Conservation (phyloP, 30 jellyfish, hydroid and myxozoan genomes). For the Pelagia noctiluca region DNA sequence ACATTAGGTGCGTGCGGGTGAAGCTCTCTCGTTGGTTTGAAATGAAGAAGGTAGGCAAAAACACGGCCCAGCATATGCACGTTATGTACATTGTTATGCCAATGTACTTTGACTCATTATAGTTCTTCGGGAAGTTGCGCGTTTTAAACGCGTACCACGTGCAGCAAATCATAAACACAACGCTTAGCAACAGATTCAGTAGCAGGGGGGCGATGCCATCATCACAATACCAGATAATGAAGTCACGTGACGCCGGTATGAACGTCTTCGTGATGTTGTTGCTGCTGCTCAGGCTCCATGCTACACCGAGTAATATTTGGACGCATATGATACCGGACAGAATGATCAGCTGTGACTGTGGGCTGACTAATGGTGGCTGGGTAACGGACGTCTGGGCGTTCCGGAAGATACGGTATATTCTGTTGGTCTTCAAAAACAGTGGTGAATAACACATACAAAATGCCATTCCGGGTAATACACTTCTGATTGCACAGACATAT, state of each 20-base stretch:
- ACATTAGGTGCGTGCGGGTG: conserved; percentile 53
- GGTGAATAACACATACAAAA: conserved; percentile 86
- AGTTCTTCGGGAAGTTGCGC: conserved; percentile 95
- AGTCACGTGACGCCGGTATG: conserved; percentile 50
- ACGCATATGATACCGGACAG: conserved; percentile 67
- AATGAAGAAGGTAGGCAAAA: conserved; percentile 83
- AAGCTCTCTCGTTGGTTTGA: conserved; percentile 19
- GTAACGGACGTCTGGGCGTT: conserved; percentile 76
- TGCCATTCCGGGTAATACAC: conserved; percentile 83
- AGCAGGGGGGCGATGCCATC: conserved; percentile 62
- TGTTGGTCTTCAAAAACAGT: conserved; percentile 79
- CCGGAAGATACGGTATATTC: conserved; percentile 89
- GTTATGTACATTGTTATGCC: conserved; percentile 95
- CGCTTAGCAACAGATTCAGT: conserved; percentile 76
- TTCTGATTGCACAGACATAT: conserved; percentile 64
- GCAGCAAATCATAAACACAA: conserved; percentile 89
- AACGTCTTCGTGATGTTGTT: conserved; percentile 19
- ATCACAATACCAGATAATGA: conserved; percentile 62
- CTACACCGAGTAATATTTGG: conserved; percentile 80
- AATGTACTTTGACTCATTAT: conserved; percentile 92
- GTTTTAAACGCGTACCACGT: conserved; percentile 89
- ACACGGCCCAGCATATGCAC: conserved; percentile 93
- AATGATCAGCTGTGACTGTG: conserved; percentile 77
- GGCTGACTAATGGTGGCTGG: conserved; percentile 87
- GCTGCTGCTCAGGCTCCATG: conserved; percentile 76